Percentiles rank a stretch among this genome's conserved stretches.
These are phyloP conservation scores for Datnioides undecimradiatus DNA, from an alignment of 2,113 vertebrate species.

Conservation along the genomic window DNA sequence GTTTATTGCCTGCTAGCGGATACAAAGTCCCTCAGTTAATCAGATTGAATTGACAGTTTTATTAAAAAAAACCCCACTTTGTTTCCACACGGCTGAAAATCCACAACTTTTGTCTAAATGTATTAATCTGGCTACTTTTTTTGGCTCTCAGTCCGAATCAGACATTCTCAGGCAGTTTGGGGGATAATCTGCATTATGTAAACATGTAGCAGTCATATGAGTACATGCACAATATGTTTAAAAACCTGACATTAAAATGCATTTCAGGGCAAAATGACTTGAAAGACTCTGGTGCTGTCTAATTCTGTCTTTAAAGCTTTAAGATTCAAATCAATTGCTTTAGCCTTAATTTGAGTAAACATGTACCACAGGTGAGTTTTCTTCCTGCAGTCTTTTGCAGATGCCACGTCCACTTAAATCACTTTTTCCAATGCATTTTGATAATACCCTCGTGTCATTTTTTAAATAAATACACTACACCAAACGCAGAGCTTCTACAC, in stretches of 20 bases:
- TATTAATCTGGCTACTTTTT: slow-evolving; percentile 49
- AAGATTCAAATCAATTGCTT: background rate
- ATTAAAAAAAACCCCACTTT: slow-evolving; percentile 33
- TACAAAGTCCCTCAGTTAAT: slow-evolving; percentile 69
- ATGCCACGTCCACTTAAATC: background rate
- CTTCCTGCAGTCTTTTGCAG: background rate
- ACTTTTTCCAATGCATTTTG: background rate
- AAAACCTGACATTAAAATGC: background rate
- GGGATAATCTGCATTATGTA: slow-evolving; percentile 36
- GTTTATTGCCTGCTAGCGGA: slow-evolving; percentile 61
- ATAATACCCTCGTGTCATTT: background rate
- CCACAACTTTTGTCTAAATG: slow-evolving; percentile 47
- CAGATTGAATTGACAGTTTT: slow-evolving; percentile 59
- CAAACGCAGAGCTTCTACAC: background rate
- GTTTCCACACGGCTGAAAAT: slow-evolving; percentile 55
- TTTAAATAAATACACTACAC: background rate
- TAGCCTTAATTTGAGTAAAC: background rate
- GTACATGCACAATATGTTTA: background rate
- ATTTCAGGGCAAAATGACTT: background rate
- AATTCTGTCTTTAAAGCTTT: background rate
- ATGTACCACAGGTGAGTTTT: background rate
- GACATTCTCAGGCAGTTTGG: slow-evolving; percentile 40
- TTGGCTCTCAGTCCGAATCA: slow-evolving; percentile 25
- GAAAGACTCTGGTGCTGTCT: background rate
- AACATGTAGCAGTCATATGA: slow-evolving; percentile 4